Percentiles rank a stretch among this genome's conserved stretches.
Evolutionary conservation across 2,797 vertebrate genomes (phyloP).

Genomic region (Mormyrus hasselquistii): DNA sequence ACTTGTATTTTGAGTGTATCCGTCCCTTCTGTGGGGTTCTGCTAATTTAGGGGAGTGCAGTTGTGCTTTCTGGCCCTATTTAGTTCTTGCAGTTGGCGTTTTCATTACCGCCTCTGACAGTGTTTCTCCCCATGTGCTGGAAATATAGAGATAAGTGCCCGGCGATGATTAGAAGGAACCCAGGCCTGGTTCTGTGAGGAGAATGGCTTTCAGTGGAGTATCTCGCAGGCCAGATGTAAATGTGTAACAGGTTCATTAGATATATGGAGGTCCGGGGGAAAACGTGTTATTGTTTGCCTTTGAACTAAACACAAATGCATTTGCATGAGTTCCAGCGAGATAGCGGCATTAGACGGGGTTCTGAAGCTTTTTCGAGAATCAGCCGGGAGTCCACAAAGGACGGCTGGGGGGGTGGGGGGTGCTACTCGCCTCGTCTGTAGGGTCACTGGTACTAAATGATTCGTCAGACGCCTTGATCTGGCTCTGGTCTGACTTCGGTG

Average conservation of each 20-base stretch:
- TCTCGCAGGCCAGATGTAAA: not conserved
- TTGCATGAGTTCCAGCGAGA: slow-evolving; percentile 1
- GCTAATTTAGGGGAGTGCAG: not conserved
- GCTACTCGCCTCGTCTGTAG: not conserved
- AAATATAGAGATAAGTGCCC: not conserved
- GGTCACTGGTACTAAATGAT: not conserved
- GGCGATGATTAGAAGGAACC: not conserved
- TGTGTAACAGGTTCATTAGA: not conserved
- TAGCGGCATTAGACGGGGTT: not conserved
- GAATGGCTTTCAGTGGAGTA: not conserved
- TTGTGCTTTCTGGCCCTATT: not conserved
- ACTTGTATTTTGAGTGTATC: not conserved
- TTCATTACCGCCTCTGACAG: slow-evolving; percentile 2
- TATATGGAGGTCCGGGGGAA: not conserved
- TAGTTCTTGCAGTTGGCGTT: not conserved
- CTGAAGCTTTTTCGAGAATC: not conserved
- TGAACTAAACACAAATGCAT: not conserved
- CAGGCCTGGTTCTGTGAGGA: not conserved
- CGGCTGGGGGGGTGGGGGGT: not conserved
- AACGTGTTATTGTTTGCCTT: slow-evolving; percentile 2
- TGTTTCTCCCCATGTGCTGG: not conserved
- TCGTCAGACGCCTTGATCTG: slow-evolving; percentile 27
- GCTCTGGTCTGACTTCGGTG: slow-evolving; percentile 24
- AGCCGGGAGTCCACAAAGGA: not conserved
- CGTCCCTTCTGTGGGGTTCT: not conserved